Evolutionary conservation across 2,888 invertebrate genomes (phyloP).

Genomic region (Andrena haemorrhoa): DNA sequence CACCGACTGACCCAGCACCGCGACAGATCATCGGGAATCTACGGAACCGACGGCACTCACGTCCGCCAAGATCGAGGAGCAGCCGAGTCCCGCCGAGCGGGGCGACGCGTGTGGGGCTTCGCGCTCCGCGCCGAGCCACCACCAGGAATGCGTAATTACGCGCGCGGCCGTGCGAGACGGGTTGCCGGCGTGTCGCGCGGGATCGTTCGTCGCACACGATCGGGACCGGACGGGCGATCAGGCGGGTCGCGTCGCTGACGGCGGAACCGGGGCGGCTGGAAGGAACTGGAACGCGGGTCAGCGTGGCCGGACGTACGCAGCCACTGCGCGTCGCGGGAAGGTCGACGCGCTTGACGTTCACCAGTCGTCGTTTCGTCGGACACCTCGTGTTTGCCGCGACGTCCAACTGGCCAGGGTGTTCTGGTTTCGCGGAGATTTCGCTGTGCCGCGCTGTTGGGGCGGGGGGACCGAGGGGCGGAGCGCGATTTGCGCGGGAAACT

Average conservation of each 20-base stretch:
- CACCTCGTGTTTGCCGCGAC: slow-evolving; percentile 81
- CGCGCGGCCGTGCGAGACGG: background rate
- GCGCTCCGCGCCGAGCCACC: background rate
- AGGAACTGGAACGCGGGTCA: background rate
- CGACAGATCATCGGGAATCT: background rate
- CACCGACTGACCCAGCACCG: too few relatives aligned
- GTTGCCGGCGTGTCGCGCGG: background rate
- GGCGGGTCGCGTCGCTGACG: background rate
- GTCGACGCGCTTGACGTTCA: slow-evolving; percentile 20
- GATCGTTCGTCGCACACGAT: too few relatives aligned
- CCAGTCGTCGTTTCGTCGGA: slow-evolving; percentile 48
- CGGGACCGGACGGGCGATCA: background rate
- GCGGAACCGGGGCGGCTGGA: background rate
- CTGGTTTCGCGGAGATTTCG: slow-evolving; percentile 81
- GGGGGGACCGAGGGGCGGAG: slow-evolving; percentile 29
- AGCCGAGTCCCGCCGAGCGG: background rate
- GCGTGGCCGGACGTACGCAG: slow-evolving; percentile 9
- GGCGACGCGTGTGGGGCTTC: too few relatives aligned
- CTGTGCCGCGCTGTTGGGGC: slow-evolving; percentile 46
- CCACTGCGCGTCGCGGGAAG: slow-evolving; percentile 18
- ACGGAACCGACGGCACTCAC: background rate
- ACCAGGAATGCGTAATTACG: slow-evolving; percentile 4
- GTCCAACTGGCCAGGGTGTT: slow-evolving; percentile 83
- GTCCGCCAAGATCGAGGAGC: background rate
- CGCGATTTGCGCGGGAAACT: slow-evolving; percentile 74